These are phyloP conservation scores for Pluvialis apricaria DNA, from an alignment of 2,113 vertebrate genomes.

Conservation along the genomic window DNA sequence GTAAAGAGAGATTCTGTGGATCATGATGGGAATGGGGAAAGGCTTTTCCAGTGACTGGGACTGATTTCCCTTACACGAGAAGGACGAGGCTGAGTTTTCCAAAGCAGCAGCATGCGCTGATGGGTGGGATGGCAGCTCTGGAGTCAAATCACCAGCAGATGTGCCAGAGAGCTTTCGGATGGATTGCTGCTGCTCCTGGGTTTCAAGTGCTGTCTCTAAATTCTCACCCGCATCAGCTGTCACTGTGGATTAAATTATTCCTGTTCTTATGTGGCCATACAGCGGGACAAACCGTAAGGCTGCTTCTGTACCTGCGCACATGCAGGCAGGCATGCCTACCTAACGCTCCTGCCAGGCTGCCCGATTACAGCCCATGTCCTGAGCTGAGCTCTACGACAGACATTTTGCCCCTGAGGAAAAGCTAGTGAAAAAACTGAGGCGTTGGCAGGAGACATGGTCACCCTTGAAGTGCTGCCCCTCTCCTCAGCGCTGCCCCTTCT, in stretches of 20 bases:
- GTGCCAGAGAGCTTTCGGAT: not conserved
- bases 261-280: not conserved
- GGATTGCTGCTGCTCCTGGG: not conserved
- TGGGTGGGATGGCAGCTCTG: not conserved
- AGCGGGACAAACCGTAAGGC: not conserved
- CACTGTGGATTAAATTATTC: not conserved
- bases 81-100: not conserved
- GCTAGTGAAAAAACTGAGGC: not conserved
- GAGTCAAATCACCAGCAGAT: not conserved
- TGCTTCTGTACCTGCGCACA: not conserved
- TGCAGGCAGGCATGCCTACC: not conserved
- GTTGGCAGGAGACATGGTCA: accelerated
- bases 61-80: not conserved
- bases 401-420: not conserved
- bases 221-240: not conserved
- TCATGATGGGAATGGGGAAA: not conserved
- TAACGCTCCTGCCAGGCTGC: not conserved
- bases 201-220: not conserved
- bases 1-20: not conserved
- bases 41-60: not conserved
- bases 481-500: not conserved
- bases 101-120: not conserved
- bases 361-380: not conserved
- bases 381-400: not conserved
- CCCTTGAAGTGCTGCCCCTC: not conserved